These are phyloP conservation scores for Alloplasta piceator DNA, from an alignment of 2,888 invertebrate genomes.

Conservation along the genomic window DNA sequence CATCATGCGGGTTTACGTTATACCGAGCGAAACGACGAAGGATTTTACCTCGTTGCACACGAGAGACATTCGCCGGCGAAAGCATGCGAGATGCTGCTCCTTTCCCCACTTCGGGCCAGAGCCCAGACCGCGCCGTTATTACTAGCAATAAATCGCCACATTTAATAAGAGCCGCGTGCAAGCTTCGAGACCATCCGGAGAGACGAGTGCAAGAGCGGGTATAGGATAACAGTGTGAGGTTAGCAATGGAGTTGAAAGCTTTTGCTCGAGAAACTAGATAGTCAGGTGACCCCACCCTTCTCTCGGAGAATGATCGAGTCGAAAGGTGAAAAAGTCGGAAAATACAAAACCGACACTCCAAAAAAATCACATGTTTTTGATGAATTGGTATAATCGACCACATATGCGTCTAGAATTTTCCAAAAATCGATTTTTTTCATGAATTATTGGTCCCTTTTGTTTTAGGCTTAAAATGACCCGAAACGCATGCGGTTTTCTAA, in stretches of 20 bases:
- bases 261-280: constrained; percentile 27
- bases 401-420: too few species aligned
- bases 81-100: constrained; percentile 36
- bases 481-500: too few species aligned
- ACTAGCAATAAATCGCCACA: constrained; percentile 82
- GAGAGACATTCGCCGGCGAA: constrained; percentile 66
- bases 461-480: too few species aligned
- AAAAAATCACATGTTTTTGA: too few species aligned
- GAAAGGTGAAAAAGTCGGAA: too few species aligned
- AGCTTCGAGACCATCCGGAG: constrained; percentile 45
- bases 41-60: constrained; percentile 13
- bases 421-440: too few species aligned
- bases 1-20: constrained; percentile 52
- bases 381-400: too few species aligned
- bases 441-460: too few species aligned
- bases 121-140: constrained; percentile 81
- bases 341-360: too few species aligned
- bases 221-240: constrained; percentile 29
- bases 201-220: constrained; percentile 56
- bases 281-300: background rate
- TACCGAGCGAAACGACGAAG: too few species aligned
- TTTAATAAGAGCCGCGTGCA: constrained; percentile 79
- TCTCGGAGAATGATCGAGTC: too few species aligned
- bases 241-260: constrained; percentile 7
- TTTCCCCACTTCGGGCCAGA: constrained; percentile 27